Evolutionary conservation across 1,140 invertebrate species (phyloP).

Genomic region (Ceratina calcarata): DNA sequence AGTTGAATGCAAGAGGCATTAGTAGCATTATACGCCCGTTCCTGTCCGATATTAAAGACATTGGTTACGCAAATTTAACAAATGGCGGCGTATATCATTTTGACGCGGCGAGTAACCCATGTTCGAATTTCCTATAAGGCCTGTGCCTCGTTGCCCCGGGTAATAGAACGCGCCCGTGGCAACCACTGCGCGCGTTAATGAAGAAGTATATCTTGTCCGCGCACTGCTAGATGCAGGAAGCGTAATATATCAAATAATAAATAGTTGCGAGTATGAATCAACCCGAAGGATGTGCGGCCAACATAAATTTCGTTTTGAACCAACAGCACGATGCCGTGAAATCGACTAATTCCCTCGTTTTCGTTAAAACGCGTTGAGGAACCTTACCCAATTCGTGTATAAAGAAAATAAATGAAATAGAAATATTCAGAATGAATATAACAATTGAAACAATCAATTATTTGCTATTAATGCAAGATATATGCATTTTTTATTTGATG

Average conservation of each 20-base stretch:
- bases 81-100: constrained; percentile 37
- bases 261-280: constrained; percentile 30
- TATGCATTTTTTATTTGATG: too few relatives aligned
- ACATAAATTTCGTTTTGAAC: constrained; percentile 18
- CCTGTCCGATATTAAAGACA: not conserved
- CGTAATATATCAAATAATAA: constrained; percentile 40
- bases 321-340: not conserved
- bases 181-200: constrained; percentile 27
- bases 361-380: not conserved
- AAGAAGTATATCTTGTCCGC: constrained; percentile 40
- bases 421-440: not conserved
- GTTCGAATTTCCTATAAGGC: constrained; percentile 28
- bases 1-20: constrained; percentile 11
- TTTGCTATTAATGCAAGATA: too few relatives aligned
- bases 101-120: constrained; percentile 6
- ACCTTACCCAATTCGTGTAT: not conserved
- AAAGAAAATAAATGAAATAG: not conserved
- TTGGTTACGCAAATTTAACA: constrained; percentile 29
- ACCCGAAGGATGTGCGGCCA: not conserved
- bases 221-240: constrained; percentile 15
- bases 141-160: constrained; percentile 22
- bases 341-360: not conserved
- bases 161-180: constrained; percentile 21
- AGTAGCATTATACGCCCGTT: not conserved
- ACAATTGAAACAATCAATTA: too few relatives aligned